These are phyloP conservation scores for Teleopsis dalmanni DNA, from an alignment of 1,140 invertebrate genomes.

Conservation along the genomic window DNA sequence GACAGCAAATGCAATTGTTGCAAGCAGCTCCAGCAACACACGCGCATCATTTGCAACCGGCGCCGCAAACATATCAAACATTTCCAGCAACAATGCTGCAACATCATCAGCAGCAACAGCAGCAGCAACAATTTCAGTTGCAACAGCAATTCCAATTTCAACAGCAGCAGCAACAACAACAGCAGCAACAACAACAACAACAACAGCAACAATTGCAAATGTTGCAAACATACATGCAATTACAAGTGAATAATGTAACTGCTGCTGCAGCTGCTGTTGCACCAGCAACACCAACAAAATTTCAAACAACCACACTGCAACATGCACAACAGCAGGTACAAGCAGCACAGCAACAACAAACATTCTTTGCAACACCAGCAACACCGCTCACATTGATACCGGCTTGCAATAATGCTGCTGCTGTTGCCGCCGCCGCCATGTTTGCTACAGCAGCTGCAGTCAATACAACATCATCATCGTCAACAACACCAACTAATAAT, in stretches of 20 bases:
- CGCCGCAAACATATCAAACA: slow-evolving; percentile 10
- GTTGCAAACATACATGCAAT: slow-evolving; percentile 40
- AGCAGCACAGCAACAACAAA: slow-evolving; percentile 15
- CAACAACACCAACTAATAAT: slow-evolving; percentile 40
- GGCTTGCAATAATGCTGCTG: slow-evolving; percentile 28
- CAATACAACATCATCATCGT: slow-evolving; percentile 26
- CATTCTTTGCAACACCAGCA: slow-evolving; percentile 24
- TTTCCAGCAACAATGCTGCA: slow-evolving; percentile 20
- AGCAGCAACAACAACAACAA: slow-evolving; percentile 28
- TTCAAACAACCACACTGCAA: slow-evolving; percentile 9
- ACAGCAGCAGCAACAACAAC: slow-evolving; percentile 16
- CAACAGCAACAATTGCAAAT: slow-evolving; percentile 26
- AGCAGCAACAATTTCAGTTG: slow-evolving; percentile 17
- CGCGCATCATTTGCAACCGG: slow-evolving; percentile 20
- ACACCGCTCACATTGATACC: slow-evolving; percentile 32
- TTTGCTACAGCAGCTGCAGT: slow-evolving; percentile 34
- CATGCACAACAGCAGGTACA: not conserved
- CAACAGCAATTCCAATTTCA: slow-evolving; percentile 29
- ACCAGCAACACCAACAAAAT: slow-evolving; percentile 14
- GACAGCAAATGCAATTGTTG: slow-evolving; percentile 45
- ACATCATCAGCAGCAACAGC: slow-evolving; percentile 11
- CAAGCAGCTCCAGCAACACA: slow-evolving; percentile 38
- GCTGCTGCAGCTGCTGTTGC: slow-evolving; percentile 17
- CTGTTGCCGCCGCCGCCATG: slow-evolving; percentile 29
- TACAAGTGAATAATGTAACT: slow-evolving; percentile 35